Base-by-base conservation (phyloP, 1,140 invertebrate species). In the Samia ricini region DNA sequence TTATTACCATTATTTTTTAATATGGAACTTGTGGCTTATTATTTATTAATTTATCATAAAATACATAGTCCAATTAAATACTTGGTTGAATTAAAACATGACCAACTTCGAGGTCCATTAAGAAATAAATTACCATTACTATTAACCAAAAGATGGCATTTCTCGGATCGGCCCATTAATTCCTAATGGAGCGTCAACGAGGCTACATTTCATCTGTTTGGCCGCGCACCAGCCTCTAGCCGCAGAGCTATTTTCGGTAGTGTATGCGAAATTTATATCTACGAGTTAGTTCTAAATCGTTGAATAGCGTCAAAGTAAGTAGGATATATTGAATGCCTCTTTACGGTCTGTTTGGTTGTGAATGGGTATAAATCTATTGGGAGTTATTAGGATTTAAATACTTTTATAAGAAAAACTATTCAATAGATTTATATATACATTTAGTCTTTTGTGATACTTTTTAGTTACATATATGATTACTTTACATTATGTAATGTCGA, bases 81-180 rank as follows among this genome's bases (percentile, higher is more conserved):
- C 8, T 42, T 15, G 33, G 33, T 10, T 12, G n/a, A 1, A 42
- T 15, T 42, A 42, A 56, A 50, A 56, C 61, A 55, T 50, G 69
- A 68, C 59, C 56, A 52, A 60, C 61, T 61, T 36, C 56, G 72
- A 68, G 68, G 66, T 83, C 81, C 69, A 69, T 64, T 66, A 71
- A 50, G 68, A 78, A 81, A 84, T 84, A 74, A 83, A 77, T 83
- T 80, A 84, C 77, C 65, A 67, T 57, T 67, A 72, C 72, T 83
- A 85, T 85, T 88, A 82, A 85, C 81, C 77, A 77, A 78, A 85
- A 83, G 79, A 85, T 82, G 82, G 81, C 83, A 86, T 86, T 86
- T 81, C 83, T 86, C 64, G 81, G 81, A 88, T 85, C 81, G 83
- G 79, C 72, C 83, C 85, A 86, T 88, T 88, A 84, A 88, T 85